Conservation (phyloP, 2,113 vertebrate species). For the Phainopepla nitens region DNA sequence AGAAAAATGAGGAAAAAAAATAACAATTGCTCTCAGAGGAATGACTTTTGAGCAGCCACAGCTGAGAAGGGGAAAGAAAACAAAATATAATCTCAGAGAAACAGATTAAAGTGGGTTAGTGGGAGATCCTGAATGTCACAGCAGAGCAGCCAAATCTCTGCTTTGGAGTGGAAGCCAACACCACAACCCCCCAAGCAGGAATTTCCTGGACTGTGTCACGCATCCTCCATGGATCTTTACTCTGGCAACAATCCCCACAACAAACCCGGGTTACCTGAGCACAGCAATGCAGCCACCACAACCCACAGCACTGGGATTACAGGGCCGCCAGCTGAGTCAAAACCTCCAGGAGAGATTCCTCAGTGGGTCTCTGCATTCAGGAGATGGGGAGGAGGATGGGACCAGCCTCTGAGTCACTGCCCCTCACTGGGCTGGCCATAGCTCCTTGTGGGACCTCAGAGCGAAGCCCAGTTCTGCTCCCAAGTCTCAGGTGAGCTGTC, state of each 20-base stretch:
- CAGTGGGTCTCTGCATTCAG: neutral
- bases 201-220: neutral
- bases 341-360: neutral
- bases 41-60: neutral
- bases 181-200: neutral
- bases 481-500: neutral
- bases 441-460: fast-evolving
- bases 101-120: neutral
- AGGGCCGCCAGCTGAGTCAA: constrained; percentile 3
- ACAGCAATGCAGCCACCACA: neutral
- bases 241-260: neutral
- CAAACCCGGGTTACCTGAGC: neutral
- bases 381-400: neutral
- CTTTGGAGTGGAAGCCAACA: neutral
- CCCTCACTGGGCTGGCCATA: neutral
- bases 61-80: neutral
- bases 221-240: neutral
- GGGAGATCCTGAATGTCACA: neutral
- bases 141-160: neutral
- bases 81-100: neutral
- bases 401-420: neutral
- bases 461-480: neutral
- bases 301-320: neutral
- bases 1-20: neutral
- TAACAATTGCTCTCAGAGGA: neutral